Conservation (phyloP, 2,888 invertebrate genomes). For the Andrena minutula region DNA sequence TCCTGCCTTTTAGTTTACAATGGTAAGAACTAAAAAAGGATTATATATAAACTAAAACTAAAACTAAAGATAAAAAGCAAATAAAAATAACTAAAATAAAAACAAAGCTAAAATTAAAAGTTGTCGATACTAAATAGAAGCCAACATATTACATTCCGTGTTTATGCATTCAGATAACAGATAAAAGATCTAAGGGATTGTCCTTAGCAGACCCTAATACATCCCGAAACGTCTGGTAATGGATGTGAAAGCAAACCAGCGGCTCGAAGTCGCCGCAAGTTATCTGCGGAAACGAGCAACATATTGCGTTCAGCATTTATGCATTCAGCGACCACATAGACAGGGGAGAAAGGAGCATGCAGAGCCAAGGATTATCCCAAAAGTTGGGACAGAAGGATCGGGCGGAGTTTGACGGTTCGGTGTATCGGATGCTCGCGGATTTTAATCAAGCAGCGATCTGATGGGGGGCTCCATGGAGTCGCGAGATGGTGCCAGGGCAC, state of each 20-base stretch:
- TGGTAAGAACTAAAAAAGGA: no score
- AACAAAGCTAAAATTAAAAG: no score
- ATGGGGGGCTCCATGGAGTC: slow-evolving; percentile 78
- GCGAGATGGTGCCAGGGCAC: slow-evolving; percentile 84
- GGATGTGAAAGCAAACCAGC: neutral
- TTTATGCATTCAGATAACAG: no score
- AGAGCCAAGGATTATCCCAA: slow-evolving; percentile 8
- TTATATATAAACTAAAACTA: no score
- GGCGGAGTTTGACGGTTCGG: slow-evolving; percentile 82
- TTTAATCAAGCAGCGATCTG: slow-evolving; percentile 84
- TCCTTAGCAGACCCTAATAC: neutral
- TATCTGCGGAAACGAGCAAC: neutral
- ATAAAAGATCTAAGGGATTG: no score
- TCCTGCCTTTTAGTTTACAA: no score
- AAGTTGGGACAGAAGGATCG: slow-evolving; percentile 55
- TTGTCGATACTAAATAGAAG: no score
- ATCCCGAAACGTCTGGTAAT: neutral
- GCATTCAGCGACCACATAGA: neutral
- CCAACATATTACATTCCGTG: no score
- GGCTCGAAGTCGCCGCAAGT: neutral
- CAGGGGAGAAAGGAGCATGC: no score
- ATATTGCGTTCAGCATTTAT: slow-evolving; percentile 9
- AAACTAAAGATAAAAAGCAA: no score
- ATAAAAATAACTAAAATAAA: no score
- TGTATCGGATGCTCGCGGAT: slow-evolving; percentile 83